These are phyloP conservation scores for Tetragonula clypearis DNA, from an alignment of 1,140 invertebrate genomes.

Conservation along the genomic window DNA sequence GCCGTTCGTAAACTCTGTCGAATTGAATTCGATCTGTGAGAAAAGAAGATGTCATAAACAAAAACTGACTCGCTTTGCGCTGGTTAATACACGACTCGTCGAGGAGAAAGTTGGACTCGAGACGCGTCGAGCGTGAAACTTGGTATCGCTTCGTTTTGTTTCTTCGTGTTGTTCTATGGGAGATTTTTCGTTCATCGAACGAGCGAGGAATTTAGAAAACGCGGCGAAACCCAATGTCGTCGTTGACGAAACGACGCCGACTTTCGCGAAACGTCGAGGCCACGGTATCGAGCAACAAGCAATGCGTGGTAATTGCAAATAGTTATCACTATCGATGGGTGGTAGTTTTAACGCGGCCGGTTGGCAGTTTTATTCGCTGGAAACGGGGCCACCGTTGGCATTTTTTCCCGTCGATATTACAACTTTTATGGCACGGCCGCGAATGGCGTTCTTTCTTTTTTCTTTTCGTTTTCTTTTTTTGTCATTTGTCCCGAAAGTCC, in stretches of 20 bases:
- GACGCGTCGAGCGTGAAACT: no score
- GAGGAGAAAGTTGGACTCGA: neutral
- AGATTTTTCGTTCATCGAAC: neutral
- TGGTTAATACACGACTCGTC: neutral
- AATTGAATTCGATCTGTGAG: conserved; percentile 9
- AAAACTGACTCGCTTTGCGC: no score
- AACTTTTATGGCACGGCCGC: conserved; percentile 19
- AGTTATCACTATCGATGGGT: neutral
- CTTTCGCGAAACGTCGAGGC: neutral
- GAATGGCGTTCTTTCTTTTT: neutral
- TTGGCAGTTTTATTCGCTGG: conserved; percentile 12
- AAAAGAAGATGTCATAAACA: no score
- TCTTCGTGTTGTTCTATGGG: no score
- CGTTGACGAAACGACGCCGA: no score
- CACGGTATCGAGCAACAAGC: neutral
- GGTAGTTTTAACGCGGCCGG: conserved; percentile 16
- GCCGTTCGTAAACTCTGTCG: neutral
- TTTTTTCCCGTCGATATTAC: conserved; percentile 32
- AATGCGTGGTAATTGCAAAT: neutral
- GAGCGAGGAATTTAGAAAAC: neutral
- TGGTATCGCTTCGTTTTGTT: conserved; percentile 1
- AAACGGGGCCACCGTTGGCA: neutral
- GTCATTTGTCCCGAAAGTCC: neutral
- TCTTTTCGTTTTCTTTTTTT: no score
- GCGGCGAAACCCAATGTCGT: neutral